Evolutionary conservation across 2,888 invertebrate genomes (phyloP).

Genomic region (Campoplex nolae): DNA sequence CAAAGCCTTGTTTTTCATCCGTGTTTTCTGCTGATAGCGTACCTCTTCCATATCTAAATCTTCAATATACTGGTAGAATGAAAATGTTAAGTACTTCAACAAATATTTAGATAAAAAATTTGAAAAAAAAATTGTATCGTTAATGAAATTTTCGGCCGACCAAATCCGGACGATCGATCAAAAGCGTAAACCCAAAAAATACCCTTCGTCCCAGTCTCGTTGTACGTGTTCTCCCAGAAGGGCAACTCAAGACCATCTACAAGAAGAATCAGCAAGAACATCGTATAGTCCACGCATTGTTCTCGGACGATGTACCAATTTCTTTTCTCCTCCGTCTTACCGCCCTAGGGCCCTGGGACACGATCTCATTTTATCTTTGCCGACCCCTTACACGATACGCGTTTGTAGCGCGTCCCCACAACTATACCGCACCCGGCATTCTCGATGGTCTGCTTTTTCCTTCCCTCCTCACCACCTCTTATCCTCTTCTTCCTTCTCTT

Average conservation of each 20-base stretch:
- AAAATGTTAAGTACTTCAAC: not conserved
- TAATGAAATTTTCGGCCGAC: not conserved
- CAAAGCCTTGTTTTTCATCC: no score
- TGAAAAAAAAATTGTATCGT: not conserved
- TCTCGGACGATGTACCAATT: conserved; percentile 82
- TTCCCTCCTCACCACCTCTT: conserved; percentile 59
- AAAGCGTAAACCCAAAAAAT: conserved; percentile 27
- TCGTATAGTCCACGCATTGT: conserved; percentile 70
- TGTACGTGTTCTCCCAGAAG: conserved; percentile 42
- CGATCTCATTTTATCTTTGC: conserved; percentile 84
- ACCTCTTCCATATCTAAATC: no score
- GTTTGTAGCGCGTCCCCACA: conserved; percentile 80
- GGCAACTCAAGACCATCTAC: conserved; percentile 43
- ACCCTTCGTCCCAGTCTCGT: conserved; percentile 19
- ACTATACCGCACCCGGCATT: conserved; percentile 70
- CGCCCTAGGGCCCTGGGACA: conserved; percentile 76
- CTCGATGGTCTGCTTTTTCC: conserved; percentile 48
- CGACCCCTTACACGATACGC: conserved; percentile 82
- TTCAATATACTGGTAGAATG: not conserved
- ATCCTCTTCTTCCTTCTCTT: conserved; percentile 34
- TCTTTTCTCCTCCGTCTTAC: conserved; percentile 78
- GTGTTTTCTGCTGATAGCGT: no score
- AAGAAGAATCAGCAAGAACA: conserved; percentile 54
- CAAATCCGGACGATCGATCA: conserved; percentile 2
- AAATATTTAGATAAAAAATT: not conserved